phyloP scores from a whole-genome alignment of 2,797 vertebrate species.

The Sphenodon punctatus region DNA sequence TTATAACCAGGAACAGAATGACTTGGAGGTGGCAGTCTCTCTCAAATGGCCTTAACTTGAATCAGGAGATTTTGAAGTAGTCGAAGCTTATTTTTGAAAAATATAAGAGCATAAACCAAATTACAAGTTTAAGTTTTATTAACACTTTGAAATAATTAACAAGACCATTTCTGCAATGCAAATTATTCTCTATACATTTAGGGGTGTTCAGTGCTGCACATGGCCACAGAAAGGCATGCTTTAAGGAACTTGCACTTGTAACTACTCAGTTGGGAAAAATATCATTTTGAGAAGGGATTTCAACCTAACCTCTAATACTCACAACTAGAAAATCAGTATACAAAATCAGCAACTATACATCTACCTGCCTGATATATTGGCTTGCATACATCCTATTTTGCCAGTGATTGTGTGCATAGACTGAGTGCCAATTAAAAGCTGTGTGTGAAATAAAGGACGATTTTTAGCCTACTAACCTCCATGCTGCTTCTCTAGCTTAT shows the following conservation, averaged over 20 bases:
- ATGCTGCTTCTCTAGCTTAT: neutral
- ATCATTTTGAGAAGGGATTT: too few species aligned
- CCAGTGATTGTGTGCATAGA: neutral
- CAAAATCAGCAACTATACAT: too few species aligned
- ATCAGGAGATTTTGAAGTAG: too few species aligned
- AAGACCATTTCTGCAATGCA: neutral
- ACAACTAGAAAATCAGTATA: too few species aligned
- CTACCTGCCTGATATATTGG: too few species aligned
- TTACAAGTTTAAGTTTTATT: too few species aligned
- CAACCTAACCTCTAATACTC: too few species aligned
- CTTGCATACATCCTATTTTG: neutral
- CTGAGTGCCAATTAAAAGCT: neutral
- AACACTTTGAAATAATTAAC: too few species aligned
- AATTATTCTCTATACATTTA: neutral
- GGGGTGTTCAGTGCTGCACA: neutral
- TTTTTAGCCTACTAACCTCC: neutral
- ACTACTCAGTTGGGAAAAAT: too few species aligned
- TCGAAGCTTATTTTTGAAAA: too few species aligned
- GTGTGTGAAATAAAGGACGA: neutral
- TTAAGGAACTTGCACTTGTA: neutral
- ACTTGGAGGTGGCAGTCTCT: neutral
- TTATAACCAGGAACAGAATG: neutral
- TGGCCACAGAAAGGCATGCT: too few species aligned
- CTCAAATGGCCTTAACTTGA: neutral
- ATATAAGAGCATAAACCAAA: too few species aligned